These are phyloP conservation scores for Arctocebus calabarensis DNA, from an alignment of 2,797 vertebrate genomes.

Conservation along the genomic window DNA sequence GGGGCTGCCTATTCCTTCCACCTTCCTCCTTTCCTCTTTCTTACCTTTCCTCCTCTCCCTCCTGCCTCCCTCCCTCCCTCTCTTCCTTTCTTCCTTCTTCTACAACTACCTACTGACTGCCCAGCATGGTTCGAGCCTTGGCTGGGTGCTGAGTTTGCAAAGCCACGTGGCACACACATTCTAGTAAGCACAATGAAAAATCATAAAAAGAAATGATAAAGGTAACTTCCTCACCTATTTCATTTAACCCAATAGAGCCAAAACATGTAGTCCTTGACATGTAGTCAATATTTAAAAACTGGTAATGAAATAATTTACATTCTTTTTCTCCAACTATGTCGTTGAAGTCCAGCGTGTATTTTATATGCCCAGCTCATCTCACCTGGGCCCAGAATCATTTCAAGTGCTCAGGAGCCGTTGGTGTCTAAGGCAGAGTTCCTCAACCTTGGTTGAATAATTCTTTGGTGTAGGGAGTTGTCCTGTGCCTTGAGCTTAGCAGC, in stretches of 20 bases:
- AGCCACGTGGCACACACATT: rapidly evolving
- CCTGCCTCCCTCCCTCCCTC: too few species aligned
- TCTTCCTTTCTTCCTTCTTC: not conserved
- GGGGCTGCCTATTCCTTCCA: not conserved
- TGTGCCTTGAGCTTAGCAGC: rapidly evolving
- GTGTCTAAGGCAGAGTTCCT: not conserved
- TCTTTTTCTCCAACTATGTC: not conserved
- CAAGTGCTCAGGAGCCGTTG: too few species aligned
- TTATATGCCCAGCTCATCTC: not conserved
- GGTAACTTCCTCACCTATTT: not conserved
- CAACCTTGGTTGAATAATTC: rapidly evolving
- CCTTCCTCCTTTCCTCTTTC: too few species aligned
- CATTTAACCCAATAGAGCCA: not conserved
- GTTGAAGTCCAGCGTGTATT: not conserved
- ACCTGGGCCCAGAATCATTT: too few species aligned
- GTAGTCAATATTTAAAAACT: not conserved
- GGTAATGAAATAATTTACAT: not conserved
- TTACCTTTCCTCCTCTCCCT: rapidly evolving
- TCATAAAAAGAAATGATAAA: not conserved
- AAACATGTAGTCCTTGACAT: not conserved
- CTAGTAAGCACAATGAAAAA: not conserved
- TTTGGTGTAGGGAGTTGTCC: not conserved
- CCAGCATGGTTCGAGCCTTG: not conserved
- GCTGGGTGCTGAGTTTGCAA: not conserved
- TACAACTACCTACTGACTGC: not conserved